Percentiles rank a stretch among this genome's conserved stretches.
Evolutionary conservation across 2,797 vertebrate species (phyloP).

Genomic region (Pristis pectinata): DNA sequence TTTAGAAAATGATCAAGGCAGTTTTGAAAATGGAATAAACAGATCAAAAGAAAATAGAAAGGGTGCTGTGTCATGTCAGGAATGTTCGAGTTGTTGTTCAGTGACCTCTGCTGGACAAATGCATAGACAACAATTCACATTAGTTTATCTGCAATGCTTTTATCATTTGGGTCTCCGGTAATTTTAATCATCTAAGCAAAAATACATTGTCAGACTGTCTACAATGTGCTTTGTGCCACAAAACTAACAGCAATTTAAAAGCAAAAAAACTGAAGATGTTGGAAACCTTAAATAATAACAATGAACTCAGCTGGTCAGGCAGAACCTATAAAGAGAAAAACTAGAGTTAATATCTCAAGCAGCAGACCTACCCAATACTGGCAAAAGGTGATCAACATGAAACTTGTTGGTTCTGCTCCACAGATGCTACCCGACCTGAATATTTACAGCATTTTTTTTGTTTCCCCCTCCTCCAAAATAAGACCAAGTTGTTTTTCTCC

Average conservation of each 20-base stretch:
- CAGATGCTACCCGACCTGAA: too few relatives aligned
- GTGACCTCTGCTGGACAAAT: slow-evolving; percentile 12
- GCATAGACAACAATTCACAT: background rate
- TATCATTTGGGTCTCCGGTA: background rate
- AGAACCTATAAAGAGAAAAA: too few relatives aligned
- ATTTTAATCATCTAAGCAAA: background rate
- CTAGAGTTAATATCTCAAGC: too few relatives aligned
- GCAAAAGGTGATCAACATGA: too few relatives aligned
- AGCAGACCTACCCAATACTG: too few relatives aligned
- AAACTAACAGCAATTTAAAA: background rate
- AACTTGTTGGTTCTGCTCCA: too few relatives aligned
- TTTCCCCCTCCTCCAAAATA: too few relatives aligned
- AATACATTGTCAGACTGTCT: background rate
- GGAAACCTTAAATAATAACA: too few relatives aligned
- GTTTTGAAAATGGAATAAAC: background rate
- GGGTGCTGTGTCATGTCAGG: background rate
- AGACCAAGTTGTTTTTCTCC: background rate
- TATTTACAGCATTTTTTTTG: too few relatives aligned
- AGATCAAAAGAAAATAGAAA: too few relatives aligned
- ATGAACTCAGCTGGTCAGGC: too few relatives aligned
- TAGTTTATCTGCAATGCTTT: background rate
- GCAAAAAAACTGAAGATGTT: too few relatives aligned
- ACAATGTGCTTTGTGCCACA: background rate
- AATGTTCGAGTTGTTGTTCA: background rate
- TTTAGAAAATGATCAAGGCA: background rate